Evolutionary conservation across 2,888 invertebrate genomes (phyloP).

Genomic region (Drosophila kokeensis): DNA sequence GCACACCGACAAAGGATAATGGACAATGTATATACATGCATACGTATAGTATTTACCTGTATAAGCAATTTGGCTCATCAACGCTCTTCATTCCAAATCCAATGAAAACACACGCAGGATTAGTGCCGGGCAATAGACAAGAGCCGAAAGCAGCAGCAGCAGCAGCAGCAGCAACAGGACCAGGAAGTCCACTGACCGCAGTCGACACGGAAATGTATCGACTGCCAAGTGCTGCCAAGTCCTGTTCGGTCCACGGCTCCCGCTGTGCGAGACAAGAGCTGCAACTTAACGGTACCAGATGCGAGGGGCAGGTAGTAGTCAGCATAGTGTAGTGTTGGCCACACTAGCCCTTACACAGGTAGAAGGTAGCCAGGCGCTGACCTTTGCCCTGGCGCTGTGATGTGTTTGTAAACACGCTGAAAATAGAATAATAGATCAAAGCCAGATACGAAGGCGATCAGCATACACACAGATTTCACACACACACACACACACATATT

Average conservation of each 20-base stretch:
- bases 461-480: constrained; percentile 45
- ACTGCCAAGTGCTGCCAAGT: constrained; percentile 67
- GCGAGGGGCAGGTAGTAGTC: constrained; percentile 27
- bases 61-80: constrained; percentile 62
- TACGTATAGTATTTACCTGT: constrained; percentile 20
- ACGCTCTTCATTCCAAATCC: constrained; percentile 51
- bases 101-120: constrained; percentile 54
- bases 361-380: constrained; percentile 32
- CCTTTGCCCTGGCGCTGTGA: constrained; percentile 54
- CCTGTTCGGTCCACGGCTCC: constrained; percentile 18
- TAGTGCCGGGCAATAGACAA: constrained; percentile 51
- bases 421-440: constrained; percentile 78
- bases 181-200: constrained; percentile 78
- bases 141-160: constrained; percentile 5
- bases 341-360: constrained; percentile 10
- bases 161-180: constrained; percentile 1
- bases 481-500: not conserved
- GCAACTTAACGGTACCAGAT: constrained; percentile 74
- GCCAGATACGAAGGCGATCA: constrained; percentile 64
- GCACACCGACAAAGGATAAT: constrained; percentile 52
- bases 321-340: not conserved
- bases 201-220: constrained; percentile 69
- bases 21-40: constrained; percentile 19
- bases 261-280: constrained; percentile 46
- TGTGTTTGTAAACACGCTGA: constrained; percentile 78